A percentile compares a stretch with the other conserved stretches of the same genome.
Evolutionary conservation across 2,888 invertebrate genomes (phyloP).

Genomic region (Torymus texanus): DNA sequence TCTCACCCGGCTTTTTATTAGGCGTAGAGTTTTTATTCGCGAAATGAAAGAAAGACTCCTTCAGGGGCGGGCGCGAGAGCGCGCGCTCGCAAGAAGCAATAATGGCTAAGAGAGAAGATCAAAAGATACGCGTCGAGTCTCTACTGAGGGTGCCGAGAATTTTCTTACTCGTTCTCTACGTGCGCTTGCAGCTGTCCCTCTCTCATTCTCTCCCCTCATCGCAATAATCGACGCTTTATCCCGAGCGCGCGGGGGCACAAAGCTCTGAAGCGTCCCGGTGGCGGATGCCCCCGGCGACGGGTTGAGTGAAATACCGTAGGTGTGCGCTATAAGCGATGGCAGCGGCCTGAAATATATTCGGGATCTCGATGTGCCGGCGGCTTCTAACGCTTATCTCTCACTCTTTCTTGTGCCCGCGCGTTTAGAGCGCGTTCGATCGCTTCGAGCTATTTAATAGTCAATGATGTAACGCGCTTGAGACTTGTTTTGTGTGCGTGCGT

Average conservation of each 20-base stretch:
- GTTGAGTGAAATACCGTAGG: background rate
- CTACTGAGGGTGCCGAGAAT: no score
- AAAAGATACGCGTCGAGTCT: conserved; percentile 15
- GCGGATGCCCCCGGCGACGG: background rate
- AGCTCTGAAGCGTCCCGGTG: background rate
- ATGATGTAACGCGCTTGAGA: no score
- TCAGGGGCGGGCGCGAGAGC: no score
- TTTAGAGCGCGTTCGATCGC: conserved; percentile 13
- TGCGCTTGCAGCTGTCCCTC: background rate
- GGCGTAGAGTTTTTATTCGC: no score
- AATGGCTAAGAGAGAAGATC: no score
- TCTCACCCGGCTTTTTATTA: no score
- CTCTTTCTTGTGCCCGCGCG: no score
- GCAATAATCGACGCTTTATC: conserved; percentile 37
- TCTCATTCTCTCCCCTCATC: conserved; percentile 2
- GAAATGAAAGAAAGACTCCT: no score
- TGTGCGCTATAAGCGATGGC: background rate
- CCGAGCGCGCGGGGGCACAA: background rate
- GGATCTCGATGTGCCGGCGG: background rate
- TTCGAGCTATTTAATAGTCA: conserved; percentile 27
- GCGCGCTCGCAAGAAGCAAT: no score
- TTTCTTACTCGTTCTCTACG: background rate
- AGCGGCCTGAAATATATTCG: background rate
- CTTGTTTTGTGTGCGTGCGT: no score
- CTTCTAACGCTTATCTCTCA: background rate